A percentile compares a stretch with the other conserved stretches of the same genome.
These are phyloP conservation scores for Acyrthosiphon pisum DNA, from an alignment of 1,140 invertebrate species.

Conservation along the genomic window DNA sequence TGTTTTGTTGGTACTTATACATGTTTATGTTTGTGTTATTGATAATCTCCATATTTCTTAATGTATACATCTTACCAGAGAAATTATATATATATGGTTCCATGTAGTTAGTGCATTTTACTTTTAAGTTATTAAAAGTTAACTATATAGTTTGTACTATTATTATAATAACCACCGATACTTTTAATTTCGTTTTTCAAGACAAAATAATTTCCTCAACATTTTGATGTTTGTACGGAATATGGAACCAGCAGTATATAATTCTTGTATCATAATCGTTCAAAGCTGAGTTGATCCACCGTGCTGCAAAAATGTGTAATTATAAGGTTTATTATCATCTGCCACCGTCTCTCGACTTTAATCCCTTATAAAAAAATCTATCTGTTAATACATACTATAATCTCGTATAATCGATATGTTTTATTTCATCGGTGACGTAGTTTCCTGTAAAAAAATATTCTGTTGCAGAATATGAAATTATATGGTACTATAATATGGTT, in stretches of 20 bases:
- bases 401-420: not conserved
- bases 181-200: not conserved
- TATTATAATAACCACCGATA: not conserved
- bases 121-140: too few relatives aligned
- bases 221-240: not conserved
- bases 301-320: not conserved
- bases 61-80: not conserved
- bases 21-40: not conserved
- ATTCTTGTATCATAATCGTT: not conserved
- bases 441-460: not conserved
- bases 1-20: not conserved
- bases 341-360: too few relatives aligned
- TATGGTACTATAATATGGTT: not conserved
- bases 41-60: not conserved
- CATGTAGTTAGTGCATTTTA: not conserved
- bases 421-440: not conserved
- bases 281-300: not conserved
- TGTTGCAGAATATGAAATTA: not conserved
- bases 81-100: not conserved
- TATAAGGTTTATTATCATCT: not conserved
- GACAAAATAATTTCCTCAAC: not conserved
- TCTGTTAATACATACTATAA: not conserved
- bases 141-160: not conserved
- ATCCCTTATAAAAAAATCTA: too few relatives aligned
- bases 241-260: not conserved